Conservation (phyloP, 1,140 invertebrate genomes). For the Geopemphigus sp. region DNA sequence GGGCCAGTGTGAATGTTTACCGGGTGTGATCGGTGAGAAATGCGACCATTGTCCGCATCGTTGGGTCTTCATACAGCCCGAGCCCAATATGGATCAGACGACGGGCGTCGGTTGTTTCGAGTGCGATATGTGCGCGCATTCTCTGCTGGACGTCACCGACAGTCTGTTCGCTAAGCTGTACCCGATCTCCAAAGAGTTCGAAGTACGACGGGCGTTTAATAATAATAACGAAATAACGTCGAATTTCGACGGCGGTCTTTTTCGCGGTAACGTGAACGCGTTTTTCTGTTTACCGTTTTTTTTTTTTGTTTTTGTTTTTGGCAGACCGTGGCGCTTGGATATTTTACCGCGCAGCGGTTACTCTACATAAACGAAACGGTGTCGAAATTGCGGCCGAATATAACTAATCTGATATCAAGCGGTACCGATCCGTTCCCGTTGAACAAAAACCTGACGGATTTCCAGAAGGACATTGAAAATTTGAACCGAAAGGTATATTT, state of each 20-base stretch:
- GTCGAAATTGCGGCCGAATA: slow-evolving; percentile 63
- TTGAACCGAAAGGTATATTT: slow-evolving; percentile 61
- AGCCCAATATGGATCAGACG: slow-evolving; percentile 57
- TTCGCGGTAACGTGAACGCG: no score
- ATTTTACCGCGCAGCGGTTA: slow-evolving; percentile 74
- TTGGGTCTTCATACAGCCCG: slow-evolving; percentile 66
- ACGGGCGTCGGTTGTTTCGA: slow-evolving; percentile 70
- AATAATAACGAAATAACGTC: slow-evolving; percentile 9
- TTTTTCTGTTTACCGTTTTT: no score
- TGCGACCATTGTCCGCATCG: slow-evolving; percentile 91
- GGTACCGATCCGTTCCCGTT: slow-evolving; percentile 65
- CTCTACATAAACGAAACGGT: slow-evolving; percentile 71
- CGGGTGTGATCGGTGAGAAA: slow-evolving; percentile 90
- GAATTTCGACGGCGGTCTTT: no score
- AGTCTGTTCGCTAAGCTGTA: slow-evolving; percentile 64
- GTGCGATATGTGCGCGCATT: slow-evolving; percentile 86
- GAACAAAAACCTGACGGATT: slow-evolving; percentile 59
- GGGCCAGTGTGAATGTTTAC: slow-evolving; percentile 92
- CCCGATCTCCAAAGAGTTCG: slow-evolving; percentile 68
- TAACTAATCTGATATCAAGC: slow-evolving; percentile 65
- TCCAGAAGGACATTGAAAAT: slow-evolving; percentile 57
- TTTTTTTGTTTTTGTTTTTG: no score
- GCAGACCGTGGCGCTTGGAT: slow-evolving; percentile 70
- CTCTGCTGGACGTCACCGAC: slow-evolving; percentile 83
- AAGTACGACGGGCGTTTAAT: slow-evolving; percentile 57